Conservation (phyloP, 2,113 vertebrate species). For the Ctenodactylus gundi region DNA sequence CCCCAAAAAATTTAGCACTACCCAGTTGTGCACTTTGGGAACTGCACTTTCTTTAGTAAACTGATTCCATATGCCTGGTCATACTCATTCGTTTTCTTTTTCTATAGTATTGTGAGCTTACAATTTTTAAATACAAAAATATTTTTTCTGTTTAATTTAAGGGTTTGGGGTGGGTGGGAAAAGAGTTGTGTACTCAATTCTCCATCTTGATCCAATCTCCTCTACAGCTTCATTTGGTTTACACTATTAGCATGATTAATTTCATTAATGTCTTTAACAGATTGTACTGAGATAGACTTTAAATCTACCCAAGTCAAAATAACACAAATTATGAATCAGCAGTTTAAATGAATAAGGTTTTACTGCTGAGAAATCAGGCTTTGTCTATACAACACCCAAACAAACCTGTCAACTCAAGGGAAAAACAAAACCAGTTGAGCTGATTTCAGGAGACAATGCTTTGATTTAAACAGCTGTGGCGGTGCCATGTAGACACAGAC, state of each 20-base stretch:
- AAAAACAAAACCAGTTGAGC: neutral
- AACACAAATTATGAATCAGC: slow-evolving; percentile 56
- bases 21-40: neutral
- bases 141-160: slow-evolving; percentile 41
- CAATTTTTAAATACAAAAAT: slow-evolving; percentile 41
- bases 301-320: slow-evolving; percentile 54
- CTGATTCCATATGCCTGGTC: slow-evolving; percentile 39
- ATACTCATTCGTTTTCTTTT: slow-evolving; percentile 21
- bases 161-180: neutral
- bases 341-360: slow-evolving; percentile 46
- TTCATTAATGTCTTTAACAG: slow-evolving; percentile 62
- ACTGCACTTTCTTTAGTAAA: neutral
- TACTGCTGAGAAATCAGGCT: slow-evolving; percentile 43
- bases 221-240: slow-evolving; percentile 32
- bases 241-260: slow-evolving; percentile 47
- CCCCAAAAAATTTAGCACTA: neutral
- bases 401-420: slow-evolving; percentile 43
- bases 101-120: neutral
- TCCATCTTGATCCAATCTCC: slow-evolving; percentile 43
- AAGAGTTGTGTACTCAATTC: neutral
- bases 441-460: slow-evolving; percentile 24
- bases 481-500: slow-evolving; percentile 40
- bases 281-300: slow-evolving; percentile 49
- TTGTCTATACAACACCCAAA: slow-evolving; percentile 55
- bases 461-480: slow-evolving; percentile 48